Conservation (phyloP, 2,113 vertebrate genomes). For the Candoia aspera region DNA sequence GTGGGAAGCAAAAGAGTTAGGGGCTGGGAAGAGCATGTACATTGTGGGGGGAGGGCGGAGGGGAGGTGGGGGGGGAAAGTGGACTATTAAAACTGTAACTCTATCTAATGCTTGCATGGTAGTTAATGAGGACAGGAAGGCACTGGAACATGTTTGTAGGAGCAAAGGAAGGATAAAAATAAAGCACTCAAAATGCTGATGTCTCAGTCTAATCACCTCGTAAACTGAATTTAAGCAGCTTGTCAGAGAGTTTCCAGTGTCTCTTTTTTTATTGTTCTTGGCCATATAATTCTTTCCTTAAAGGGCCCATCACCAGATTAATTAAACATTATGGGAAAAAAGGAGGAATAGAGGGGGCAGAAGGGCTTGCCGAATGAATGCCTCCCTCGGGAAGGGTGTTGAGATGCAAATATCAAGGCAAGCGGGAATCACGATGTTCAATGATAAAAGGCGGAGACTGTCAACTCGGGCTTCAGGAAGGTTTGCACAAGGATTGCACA, state of each 20-base stretch:
- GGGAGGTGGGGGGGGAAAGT: background rate
- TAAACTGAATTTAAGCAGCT: constrained; percentile 47
- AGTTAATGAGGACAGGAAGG: constrained; percentile 29
- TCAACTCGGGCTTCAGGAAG: background rate
- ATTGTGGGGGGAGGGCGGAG: background rate
- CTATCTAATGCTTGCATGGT: constrained; percentile 16
- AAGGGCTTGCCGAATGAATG: constrained; percentile 38
- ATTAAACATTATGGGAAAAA: constrained; percentile 49
- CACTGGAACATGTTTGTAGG: background rate
- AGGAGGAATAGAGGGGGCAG: constrained; percentile 20
- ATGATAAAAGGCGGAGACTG: background rate
- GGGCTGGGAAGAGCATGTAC: background rate
- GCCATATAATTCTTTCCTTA: constrained; percentile 54
- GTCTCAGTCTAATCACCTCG: constrained; percentile 46
- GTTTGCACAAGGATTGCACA: background rate
- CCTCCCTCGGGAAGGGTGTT: constrained; percentile 19
- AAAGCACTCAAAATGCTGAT: constrained; percentile 28
- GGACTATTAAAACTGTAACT: constrained; percentile 35
- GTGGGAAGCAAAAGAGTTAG: background rate
- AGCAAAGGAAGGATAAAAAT: constrained; percentile 37
- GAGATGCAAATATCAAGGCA: constrained; percentile 2
- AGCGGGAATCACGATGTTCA: background rate
- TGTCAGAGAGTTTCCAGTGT: constrained; percentile 37
- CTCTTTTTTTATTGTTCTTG: constrained; percentile 41
- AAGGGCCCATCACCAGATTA: constrained; percentile 44